phyloP scores from a whole-genome alignment of 2,113 vertebrate species.

The Rhynchopsitta pachyrhyncha region DNA sequence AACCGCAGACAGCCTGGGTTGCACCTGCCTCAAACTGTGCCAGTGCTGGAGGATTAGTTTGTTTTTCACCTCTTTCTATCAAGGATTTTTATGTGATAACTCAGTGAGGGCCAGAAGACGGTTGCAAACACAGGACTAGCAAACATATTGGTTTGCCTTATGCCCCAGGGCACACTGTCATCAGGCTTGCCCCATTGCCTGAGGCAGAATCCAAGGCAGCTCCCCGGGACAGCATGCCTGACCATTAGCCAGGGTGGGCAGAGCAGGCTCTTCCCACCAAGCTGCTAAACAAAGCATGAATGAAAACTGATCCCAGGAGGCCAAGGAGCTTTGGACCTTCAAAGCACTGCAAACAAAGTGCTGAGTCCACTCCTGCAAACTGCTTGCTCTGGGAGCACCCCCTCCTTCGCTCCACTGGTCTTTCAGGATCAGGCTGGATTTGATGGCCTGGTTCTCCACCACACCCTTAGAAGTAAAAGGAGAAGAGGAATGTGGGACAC shows the following conservation, averaged over 20 bases:
- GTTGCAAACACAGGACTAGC: background rate
- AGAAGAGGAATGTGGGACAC: constrained; percentile 63
- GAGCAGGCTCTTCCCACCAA: background rate
- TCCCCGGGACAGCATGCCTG: background rate
- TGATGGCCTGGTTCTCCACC: background rate
- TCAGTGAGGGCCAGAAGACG: background rate
- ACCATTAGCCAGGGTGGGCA: background rate
- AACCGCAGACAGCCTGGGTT: background rate
- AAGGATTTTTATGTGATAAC: background rate
- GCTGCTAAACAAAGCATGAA: background rate
- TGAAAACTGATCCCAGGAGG: background rate
- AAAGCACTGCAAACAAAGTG: background rate
- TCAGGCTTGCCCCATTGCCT: background rate
- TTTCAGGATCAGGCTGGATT: background rate
- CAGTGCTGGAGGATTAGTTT: background rate
- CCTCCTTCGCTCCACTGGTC: fast-evolving
- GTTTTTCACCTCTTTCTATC: background rate
- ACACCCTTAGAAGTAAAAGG: background rate
- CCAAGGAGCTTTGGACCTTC: background rate
- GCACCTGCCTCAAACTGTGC: background rate
- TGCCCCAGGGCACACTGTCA: background rate
- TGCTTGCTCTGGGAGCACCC: fast-evolving
- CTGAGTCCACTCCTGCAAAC: background rate
- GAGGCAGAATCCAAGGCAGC: background rate
- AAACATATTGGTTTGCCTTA: background rate